Conservation (phyloP, 2,113 vertebrate species). For the Plestiodon gilberti region DNA sequence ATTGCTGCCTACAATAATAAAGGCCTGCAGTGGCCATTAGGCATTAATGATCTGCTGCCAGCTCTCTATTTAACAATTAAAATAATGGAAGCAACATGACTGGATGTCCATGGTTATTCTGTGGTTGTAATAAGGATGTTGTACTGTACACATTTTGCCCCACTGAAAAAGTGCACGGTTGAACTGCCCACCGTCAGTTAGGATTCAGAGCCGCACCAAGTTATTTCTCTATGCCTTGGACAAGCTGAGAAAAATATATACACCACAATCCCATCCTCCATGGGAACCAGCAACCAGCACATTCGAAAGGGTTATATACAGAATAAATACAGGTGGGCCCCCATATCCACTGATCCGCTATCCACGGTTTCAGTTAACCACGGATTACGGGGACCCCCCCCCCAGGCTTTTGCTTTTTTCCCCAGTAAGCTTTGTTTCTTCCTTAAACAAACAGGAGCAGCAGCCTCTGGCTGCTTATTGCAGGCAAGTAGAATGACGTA, state of each 20-base stretch:
- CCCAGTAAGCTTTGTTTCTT: too few relatives aligned
- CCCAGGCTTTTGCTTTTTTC: too few relatives aligned
- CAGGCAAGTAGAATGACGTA: too few relatives aligned
- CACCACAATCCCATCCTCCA: neutral
- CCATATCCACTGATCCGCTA: too few relatives aligned
- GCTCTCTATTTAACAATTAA: neutral
- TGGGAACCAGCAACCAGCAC: neutral
- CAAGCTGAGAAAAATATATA: neutral
- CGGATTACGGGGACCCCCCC: too few relatives aligned
- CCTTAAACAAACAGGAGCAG: too few relatives aligned
- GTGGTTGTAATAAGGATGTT: neutral
- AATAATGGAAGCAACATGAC: constrained; percentile 9
- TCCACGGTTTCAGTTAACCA: too few relatives aligned
- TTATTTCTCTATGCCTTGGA: neutral
- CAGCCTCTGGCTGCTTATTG: too few relatives aligned
- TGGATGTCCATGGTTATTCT: neutral
- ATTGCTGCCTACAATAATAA: constrained; percentile 5
- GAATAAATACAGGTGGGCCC: neutral
- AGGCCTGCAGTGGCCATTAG: neutral
- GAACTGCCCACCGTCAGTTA: too few relatives aligned
- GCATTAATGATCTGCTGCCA: neutral
- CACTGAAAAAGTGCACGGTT: neutral
- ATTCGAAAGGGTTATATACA: neutral
- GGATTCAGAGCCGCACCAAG: neutral
- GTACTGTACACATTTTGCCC: neutral